Evolutionary conservation across 2,797 vertebrate species (phyloP), one percentile per base, ranked within the genome.

Genomic region (Synanceia verrucosa): DNA sequence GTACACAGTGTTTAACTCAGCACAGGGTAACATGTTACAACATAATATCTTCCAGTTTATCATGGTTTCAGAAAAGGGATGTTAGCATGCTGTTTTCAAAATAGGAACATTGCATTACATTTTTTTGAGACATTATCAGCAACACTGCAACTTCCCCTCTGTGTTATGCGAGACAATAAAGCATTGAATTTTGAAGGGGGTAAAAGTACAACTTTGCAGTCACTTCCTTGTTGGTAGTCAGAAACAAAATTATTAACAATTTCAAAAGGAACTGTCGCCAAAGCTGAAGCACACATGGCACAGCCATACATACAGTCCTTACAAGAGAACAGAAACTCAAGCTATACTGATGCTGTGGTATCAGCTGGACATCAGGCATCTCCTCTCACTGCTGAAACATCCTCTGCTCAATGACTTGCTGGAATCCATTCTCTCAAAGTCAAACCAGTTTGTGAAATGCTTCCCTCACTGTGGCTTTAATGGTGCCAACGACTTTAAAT

Each of bases 391-490:
- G 51, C 29, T 57, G 18, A 77, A 58, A 79, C 50, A 19, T 66
- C 53, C 8, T 71, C 28, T 26, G 24, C 23, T 36, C n/a, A 12
- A 3, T 34, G 48, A 52, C 10, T 23, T 0, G 2, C n/a, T 31
- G 8, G 66, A 68, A 29, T n/a, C 3, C 50, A 26, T 1, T 2
- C 16, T 41, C 47, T 29, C 2, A 62, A 59, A 67, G 46, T 83
- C 55, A 41, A 1, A 70, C 11, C 9, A 6, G 8, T 19, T 62
- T 78, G 84, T 66, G 44, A 82, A 66, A 84, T 78, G 36, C 26
- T 66, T 57, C 56, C 53, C 37, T 18, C 18, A 37, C 18, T 44
- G 29, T 39, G 43, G 9, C 10, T 24, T 12, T 41, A 28, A n/a
- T 16, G 39, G 53, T 29, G 18, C 10, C n/a, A 34, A 14, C 34